Percentiles rank a stretch among this genome's conserved stretches.
phyloP scores from a whole-genome alignment of 2,113 vertebrate genomes.

The Psittacara wagleri region DNA sequence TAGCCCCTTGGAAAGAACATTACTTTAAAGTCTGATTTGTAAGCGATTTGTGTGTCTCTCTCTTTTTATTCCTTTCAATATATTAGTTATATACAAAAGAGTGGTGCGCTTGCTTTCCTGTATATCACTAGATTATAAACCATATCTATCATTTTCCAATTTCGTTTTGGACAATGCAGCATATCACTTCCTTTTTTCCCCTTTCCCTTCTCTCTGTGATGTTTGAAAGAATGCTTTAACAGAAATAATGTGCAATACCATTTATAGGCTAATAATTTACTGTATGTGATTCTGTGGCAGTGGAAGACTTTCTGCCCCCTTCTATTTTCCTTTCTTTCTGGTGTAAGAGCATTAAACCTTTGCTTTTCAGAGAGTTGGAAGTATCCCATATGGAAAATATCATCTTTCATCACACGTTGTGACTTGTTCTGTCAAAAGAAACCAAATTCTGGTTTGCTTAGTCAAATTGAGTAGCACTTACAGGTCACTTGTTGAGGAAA shows the following conservation, averaged over 20 bases:
- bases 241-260: neutral
- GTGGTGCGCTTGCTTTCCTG: neutral
- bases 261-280: neutral
- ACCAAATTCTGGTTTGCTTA: neutral
- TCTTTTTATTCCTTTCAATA: neutral
- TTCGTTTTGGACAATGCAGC: slow-evolving; percentile 2
- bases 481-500: neutral
- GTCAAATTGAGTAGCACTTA: neutral
- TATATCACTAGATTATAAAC: neutral
- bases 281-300: neutral
- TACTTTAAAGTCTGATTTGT: neutral
- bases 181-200: neutral
- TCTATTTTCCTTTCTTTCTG: neutral
- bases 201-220: neutral
- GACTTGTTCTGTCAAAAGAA: neutral
- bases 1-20: neutral
- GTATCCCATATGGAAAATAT: neutral
- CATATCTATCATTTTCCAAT: slow-evolving; percentile 28
- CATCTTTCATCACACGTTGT: neutral
- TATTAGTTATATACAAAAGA: neutral
- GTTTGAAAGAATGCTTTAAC: neutral
- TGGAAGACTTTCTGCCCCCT: neutral
- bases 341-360: neutral
- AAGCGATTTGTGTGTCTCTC: neutral
- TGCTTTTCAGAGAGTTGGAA: neutral